A percentile compares a stretch with the other conserved stretches of the same genome.
Evolutionary conservation across 2,888 invertebrate species (phyloP).

Genomic region (Enoplolaimus lenunculus): DNA sequence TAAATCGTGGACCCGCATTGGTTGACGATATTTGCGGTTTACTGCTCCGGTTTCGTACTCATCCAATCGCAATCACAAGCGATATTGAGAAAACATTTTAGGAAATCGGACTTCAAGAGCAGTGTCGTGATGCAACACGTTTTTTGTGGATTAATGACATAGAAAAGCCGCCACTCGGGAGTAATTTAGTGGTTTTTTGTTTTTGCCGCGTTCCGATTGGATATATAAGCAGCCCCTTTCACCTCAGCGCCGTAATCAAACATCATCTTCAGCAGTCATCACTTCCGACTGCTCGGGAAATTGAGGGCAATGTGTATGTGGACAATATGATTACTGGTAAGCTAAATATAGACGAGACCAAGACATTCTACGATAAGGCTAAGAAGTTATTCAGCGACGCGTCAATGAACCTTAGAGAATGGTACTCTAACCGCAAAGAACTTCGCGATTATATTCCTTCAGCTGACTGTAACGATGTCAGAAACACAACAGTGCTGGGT

Average conservation of each 20-base stretch:
- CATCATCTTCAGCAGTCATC: background rate
- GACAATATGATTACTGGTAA: slow-evolving; percentile 5
- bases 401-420: background rate
- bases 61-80: slow-evolving; percentile 17
- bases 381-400: background rate
- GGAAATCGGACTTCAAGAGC: slow-evolving; percentile 11
- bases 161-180: background rate
- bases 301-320: slow-evolving; percentile 3
- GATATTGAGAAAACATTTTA: slow-evolving; percentile 23
- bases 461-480: background rate
- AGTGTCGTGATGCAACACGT: slow-evolving; percentile 21
- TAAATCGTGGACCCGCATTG: slow-evolving; percentile 17
- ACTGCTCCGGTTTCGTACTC: slow-evolving; percentile 18
- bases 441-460: background rate
- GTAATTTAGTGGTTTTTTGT: slow-evolving; percentile 15
- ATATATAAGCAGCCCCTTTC: background rate
- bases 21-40: slow-evolving; percentile 19
- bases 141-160: slow-evolving; percentile 9
- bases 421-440: background rate
- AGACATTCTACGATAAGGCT: background rate
- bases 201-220: slow-evolving; percentile 21
- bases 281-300: background rate
- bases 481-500: background rate
- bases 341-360: background rate
- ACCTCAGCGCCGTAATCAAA: background rate